These are phyloP conservation scores for Morelia viridis DNA, from an alignment of 2,797 vertebrate genomes.

Conservation along the genomic window DNA sequence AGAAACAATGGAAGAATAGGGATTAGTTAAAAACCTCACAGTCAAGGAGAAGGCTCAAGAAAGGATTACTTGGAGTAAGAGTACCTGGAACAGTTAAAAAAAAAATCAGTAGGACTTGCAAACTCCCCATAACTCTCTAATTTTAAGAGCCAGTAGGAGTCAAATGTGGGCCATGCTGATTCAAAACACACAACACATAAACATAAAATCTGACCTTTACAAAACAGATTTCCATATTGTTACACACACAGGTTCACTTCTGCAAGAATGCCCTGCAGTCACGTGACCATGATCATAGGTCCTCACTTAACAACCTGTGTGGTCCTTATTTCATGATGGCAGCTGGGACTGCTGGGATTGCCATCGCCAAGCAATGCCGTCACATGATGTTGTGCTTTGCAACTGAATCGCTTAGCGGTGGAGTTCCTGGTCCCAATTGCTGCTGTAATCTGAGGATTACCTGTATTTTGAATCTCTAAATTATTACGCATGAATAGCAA, in stretches of 20 bases:
- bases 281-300: too few relatives aligned
- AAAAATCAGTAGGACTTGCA: not conserved
- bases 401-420: too few relatives aligned
- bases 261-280: too few relatives aligned
- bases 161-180: not conserved
- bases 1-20: not conserved
- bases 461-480: too few relatives aligned
- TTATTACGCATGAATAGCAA: too few relatives aligned
- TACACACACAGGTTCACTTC: not conserved
- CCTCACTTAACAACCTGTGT: too few relatives aligned
- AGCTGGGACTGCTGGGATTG: too few relatives aligned
- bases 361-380: too few relatives aligned
- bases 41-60: not conserved
- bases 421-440: too few relatives aligned
- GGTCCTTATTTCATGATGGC: too few relatives aligned
- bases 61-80: not conserved
- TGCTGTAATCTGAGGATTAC: too few relatives aligned
- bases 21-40: not conserved
- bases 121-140: not conserved
- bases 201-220: not conserved
- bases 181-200: not conserved
- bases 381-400: too few relatives aligned
- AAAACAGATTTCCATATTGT: not conserved
- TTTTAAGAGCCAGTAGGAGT: not conserved
- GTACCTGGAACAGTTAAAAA: not conserved